Evolutionary conservation across 2,888 invertebrate genomes (phyloP).

Genomic region (Exocentrus adspersus): DNA sequence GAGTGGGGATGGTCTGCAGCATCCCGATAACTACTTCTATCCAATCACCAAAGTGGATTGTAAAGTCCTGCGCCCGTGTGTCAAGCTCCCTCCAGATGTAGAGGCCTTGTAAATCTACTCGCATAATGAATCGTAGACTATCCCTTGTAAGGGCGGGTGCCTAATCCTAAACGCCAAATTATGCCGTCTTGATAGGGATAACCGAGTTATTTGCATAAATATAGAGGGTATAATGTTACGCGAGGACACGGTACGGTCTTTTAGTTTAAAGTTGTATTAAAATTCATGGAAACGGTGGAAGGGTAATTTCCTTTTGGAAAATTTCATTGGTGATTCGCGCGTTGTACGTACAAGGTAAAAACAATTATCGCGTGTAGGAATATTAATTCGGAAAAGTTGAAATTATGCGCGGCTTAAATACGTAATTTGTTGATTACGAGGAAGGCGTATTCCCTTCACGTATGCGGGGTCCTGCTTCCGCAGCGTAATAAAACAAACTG

Average conservation of each 20-base stretch:
- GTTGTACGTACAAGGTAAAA: not conserved
- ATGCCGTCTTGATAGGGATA: constrained; percentile 35
- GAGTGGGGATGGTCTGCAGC: too few species aligned
- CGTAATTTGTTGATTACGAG: not conserved
- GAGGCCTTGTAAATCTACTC: constrained; percentile 18
- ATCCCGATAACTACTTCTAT: too few species aligned
- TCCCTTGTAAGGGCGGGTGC: constrained; percentile 19
- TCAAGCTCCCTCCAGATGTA: constrained; percentile 26
- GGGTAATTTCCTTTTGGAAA: constrained; percentile 1
- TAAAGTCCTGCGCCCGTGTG: constrained; percentile 4
- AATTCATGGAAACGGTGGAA: constrained; percentile 16
- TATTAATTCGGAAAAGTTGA: not conserved
- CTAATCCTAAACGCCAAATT: constrained; percentile 29
- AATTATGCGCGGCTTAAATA: constrained; percentile 1
- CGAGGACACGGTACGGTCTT: constrained; percentile 1
- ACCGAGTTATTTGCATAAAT: constrained; percentile 35
- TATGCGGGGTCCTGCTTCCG: not conserved
- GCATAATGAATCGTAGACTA: constrained; percentile 30
- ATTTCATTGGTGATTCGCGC: not conserved
- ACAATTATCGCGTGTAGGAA: not conserved
- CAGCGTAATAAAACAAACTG: not conserved
- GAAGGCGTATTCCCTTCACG: not conserved
- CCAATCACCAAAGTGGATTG: not conserved
- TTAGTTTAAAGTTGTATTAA: constrained; percentile 20
- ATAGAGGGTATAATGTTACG: constrained; percentile 31